A percentile compares a stretch with the other conserved stretches of the same genome.
phyloP scores from a whole-genome alignment of 2,113 vertebrate species.

The Cyprinus carpio region DNA sequence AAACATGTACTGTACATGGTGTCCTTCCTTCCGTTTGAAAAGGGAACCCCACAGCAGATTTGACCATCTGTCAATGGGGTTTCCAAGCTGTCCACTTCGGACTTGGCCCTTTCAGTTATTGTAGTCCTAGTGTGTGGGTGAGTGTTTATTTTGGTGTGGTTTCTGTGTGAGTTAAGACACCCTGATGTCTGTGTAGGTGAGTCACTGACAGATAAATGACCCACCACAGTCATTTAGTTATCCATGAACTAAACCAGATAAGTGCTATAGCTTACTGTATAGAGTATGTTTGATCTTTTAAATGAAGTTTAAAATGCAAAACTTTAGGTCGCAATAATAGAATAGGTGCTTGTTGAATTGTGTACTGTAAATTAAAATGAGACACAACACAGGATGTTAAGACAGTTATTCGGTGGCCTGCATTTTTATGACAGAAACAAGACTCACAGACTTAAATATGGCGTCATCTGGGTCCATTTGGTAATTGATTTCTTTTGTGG shows the following conservation, averaged over 20 bases:
- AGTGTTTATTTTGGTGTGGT: slow-evolving; percentile 7
- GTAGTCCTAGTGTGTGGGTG: slow-evolving; percentile 5
- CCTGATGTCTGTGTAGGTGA: not conserved
- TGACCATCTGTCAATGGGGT: slow-evolving; percentile 51
- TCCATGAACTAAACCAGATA: not conserved
- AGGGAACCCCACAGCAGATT: slow-evolving; percentile 31
- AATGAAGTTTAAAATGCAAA: not conserved
- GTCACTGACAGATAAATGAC: slow-evolving; percentile 6
- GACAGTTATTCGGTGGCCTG: not conserved
- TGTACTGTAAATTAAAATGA: no score
- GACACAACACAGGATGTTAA: not conserved
- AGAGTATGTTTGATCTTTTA: no score
- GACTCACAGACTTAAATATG: not conserved
- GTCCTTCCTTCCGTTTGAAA: slow-evolving; percentile 10
- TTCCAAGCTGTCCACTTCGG: slow-evolving; percentile 21
- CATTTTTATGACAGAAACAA: not conserved
- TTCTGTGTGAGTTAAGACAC: not conserved
- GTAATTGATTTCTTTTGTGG: not conserved
- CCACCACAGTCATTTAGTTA: not conserved
- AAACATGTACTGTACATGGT: slow-evolving; percentile 19
- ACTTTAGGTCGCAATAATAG: not conserved
- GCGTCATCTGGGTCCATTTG: not conserved
- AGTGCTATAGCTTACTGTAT: no score
- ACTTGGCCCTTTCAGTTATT: slow-evolving; percentile 6
- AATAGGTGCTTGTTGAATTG: not conserved